Conservation (phyloP, 1,140 invertebrate species). For the Aphis gossypii region DNA sequence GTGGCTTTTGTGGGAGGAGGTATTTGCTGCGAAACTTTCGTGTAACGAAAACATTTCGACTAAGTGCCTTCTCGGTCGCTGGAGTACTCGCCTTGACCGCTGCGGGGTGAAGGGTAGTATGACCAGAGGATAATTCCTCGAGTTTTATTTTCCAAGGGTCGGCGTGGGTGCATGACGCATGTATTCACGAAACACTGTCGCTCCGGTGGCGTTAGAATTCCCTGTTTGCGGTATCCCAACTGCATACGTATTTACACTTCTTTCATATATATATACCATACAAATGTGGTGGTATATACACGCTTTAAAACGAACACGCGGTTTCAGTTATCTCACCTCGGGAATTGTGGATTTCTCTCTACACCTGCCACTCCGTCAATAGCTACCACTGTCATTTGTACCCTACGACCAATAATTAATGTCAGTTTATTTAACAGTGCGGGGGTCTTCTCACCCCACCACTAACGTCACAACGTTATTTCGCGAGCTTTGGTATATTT, state of each 20-base stretch:
- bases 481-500: not conserved
- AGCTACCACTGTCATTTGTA: too few species aligned
- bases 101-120: not conserved
- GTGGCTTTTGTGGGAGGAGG: not conserved
- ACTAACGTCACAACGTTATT: not conserved
- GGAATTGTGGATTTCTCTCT: not conserved
- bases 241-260: not conserved
- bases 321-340: not conserved
- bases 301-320: not conserved
- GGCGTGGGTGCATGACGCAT: not conserved
- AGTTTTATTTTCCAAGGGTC: not conserved
- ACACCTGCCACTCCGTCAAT: not conserved
- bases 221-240: not conserved
- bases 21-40: conserved; percentile 29
- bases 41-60: not conserved
- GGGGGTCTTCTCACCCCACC: not conserved
- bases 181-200: not conserved
- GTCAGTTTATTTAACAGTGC: not conserved
- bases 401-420: not conserved
- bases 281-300: not conserved
- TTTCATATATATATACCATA: not conserved
- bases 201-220: not conserved
- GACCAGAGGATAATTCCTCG: not conserved
- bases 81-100: not conserved
- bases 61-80: not conserved